These are phyloP conservation scores for Eulemur macaco DNA, from an alignment of 2,113 vertebrate species.

Conservation along the genomic window DNA sequence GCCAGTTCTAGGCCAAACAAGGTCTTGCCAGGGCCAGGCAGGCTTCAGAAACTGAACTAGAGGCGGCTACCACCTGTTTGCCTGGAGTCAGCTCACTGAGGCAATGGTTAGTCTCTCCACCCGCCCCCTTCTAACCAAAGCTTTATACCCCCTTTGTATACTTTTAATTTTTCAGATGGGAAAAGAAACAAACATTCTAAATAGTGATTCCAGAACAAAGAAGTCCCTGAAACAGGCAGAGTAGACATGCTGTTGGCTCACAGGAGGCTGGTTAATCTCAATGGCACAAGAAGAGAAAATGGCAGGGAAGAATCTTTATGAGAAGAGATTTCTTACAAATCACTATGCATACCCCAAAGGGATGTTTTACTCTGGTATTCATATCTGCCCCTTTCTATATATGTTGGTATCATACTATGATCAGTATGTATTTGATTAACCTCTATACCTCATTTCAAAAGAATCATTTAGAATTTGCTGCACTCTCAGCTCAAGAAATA, in stretches of 20 bases:
- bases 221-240: neutral
- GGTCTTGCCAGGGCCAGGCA: neutral
- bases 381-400: neutral
- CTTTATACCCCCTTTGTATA: neutral
- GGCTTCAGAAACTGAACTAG: neutral
- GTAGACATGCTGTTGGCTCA: neutral
- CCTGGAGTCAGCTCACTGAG: neutral
- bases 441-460: constrained; percentile 38
- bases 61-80: neutral
- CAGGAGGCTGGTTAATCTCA: neutral
- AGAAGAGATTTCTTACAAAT: neutral
- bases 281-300: neutral
- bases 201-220: neutral
- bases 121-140: neutral
- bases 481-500: constrained; percentile 40
- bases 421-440: constrained; percentile 16
- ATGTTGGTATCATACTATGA: neutral
- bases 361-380: constrained; percentile 24
- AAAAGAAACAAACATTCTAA: neutral
- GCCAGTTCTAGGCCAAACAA: neutral
- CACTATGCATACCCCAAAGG: neutral
- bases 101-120: neutral
- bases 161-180: constrained; percentile 6
- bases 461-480: constrained; percentile 1
- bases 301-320: neutral